These are phyloP conservation scores for Popillia japonica DNA, from an alignment of 1,140 invertebrate genomes.

Conservation along the genomic window DNA sequence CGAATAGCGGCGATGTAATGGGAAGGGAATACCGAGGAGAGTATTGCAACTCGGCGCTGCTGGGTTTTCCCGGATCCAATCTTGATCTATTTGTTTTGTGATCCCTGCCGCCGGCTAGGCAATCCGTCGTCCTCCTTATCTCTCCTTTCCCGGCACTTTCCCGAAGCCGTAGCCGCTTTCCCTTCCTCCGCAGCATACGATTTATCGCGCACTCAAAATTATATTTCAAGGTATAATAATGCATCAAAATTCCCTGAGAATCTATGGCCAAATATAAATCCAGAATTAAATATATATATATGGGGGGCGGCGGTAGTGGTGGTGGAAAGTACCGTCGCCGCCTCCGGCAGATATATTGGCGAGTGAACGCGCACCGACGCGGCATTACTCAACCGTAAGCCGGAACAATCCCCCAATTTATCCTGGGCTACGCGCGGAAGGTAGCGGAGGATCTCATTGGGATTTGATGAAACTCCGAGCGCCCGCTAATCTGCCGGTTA, in stretches of 20 bases:
- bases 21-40: neutral
- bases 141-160: constrained; percentile 47
- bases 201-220: constrained; percentile 55
- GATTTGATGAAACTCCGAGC: constrained; percentile 61
- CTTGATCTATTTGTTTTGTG: constrained; percentile 62
- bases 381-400: constrained; percentile 61
- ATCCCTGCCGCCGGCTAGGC: constrained; percentile 57
- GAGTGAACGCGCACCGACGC: constrained; percentile 58
- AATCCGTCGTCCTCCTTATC: constrained; percentile 58
- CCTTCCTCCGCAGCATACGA: constrained; percentile 41
- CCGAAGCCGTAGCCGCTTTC: no score
- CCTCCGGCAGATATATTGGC: constrained; percentile 57
- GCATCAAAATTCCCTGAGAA: constrained; percentile 58
- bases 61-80: constrained; percentile 58
- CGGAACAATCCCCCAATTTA: constrained; percentile 61
- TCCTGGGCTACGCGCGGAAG: constrained; percentile 57
- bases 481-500: constrained; percentile 60
- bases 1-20: no score
- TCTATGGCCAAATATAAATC: constrained; percentile 59
- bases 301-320: constrained; percentile 41
- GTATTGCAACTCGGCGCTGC: constrained; percentile 25
- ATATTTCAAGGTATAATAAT: constrained; percentile 60
- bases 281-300: constrained; percentile 60
- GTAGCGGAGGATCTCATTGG: constrained; percentile 59
- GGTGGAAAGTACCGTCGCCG: constrained; percentile 47